Percentiles rank a stretch among this genome's conserved stretches.
These are phyloP conservation scores for Parauchenoglanis ngamensis DNA, from an alignment of 2,797 vertebrate genomes.

Conservation along the genomic window DNA sequence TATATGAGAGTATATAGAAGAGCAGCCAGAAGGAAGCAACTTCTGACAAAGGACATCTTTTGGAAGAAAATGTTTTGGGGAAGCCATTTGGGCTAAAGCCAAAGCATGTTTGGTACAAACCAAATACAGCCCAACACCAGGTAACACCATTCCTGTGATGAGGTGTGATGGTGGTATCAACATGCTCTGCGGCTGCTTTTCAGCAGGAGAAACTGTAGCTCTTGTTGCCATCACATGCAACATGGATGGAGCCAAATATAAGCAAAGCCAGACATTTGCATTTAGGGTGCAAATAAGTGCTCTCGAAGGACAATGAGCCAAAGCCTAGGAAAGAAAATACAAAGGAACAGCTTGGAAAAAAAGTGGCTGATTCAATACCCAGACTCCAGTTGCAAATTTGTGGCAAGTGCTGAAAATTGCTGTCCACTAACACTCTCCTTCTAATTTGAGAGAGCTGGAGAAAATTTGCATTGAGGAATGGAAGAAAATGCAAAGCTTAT, in stretches of 20 bases:
- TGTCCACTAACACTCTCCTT: not conserved
- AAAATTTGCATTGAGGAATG: not conserved
- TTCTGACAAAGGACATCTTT: not conserved
- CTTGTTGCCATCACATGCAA: not conserved
- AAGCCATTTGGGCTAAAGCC: not conserved
- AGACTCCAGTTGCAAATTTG: not conserved
- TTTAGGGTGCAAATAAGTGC: not conserved
- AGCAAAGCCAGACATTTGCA: not conserved
- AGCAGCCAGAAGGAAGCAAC: not conserved
- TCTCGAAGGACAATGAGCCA: not conserved
- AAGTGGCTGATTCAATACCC: not conserved
- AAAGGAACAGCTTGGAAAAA: not conserved
- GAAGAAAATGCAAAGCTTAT: not conserved
- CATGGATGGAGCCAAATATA: not conserved
- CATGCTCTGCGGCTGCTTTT: too few species aligned
- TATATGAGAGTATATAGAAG: not conserved
- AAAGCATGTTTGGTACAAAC: not conserved
- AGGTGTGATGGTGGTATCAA: not conserved
- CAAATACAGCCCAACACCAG: not conserved
- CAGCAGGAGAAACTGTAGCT: not conserved
- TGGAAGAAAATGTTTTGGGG: not conserved
- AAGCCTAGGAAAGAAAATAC: not conserved
- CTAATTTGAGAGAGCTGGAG: not conserved
- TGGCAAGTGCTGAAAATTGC: not conserved
- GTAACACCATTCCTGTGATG: not conserved